phyloP scores from a whole-genome alignment of 1,140 invertebrate species.

The Hylyphantes graminicola region DNA sequence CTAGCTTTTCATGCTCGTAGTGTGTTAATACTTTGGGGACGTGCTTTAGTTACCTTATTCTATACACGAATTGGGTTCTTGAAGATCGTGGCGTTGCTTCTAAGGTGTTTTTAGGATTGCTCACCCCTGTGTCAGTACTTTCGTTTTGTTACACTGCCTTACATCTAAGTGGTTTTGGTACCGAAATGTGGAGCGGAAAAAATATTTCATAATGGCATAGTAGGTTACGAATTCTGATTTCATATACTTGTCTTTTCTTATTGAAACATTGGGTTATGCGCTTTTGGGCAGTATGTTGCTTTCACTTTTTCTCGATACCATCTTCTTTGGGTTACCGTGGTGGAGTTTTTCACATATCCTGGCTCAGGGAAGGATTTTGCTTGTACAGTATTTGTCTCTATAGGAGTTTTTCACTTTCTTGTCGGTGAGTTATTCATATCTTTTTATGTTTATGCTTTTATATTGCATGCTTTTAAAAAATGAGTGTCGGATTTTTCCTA shows the following conservation, averaged over 20 bases:
- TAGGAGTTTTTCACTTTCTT: constrained; percentile 20
- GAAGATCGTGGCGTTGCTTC: not conserved
- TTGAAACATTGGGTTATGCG: not conserved
- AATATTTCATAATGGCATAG: constrained; percentile 4
- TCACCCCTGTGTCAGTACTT: not conserved
- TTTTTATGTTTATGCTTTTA: not conserved
- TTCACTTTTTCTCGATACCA: constrained; percentile 15
- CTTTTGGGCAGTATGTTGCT: not conserved
- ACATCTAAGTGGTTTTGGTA: constrained; percentile 21
- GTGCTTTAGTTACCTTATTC: not conserved
- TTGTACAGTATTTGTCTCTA: constrained; percentile 4
- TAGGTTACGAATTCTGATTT: not conserved
- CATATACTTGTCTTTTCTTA: constrained; percentile 7
- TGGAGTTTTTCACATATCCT: not conserved
- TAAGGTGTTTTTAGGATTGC: not conserved
- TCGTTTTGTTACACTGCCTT: constrained; percentile 11
- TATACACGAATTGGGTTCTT: constrained; percentile 7
- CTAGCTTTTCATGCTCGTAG: constrained; percentile 8
- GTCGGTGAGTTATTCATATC: constrained; percentile 21
- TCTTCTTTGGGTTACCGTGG: constrained; percentile 27
- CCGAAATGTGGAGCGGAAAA: not conserved
- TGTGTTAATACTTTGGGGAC: constrained; percentile 7
- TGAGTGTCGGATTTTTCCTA: not conserved
- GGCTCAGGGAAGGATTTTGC: constrained; percentile 3
- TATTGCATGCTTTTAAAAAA: not conserved